phyloP scores from a whole-genome alignment of 2,113 vertebrate species.

The Brachionichthys hirsutus region DNA sequence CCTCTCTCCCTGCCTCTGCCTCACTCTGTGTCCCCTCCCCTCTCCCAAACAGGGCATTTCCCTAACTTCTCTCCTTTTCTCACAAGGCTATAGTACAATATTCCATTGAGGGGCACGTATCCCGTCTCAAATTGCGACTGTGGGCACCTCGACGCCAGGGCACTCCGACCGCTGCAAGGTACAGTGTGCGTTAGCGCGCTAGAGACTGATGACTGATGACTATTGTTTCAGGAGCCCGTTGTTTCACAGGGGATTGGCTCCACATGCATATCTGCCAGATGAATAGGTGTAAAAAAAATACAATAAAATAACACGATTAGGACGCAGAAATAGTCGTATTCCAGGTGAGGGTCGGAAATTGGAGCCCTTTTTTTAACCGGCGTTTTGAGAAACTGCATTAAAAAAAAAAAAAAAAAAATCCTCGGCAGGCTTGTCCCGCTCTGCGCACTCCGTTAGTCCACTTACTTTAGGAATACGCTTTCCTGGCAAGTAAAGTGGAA shows the following conservation, averaged over 20 bases:
- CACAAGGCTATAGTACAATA: conserved; percentile 78
- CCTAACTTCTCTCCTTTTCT: conserved; percentile 81
- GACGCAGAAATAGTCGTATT: conserved; percentile 1
- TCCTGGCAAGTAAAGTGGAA: conserved; percentile 1
- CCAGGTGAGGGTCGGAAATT: background rate
- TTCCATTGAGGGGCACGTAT: conserved; percentile 73
- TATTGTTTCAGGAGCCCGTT: conserved; percentile 43
- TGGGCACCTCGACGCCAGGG: conserved; percentile 73
- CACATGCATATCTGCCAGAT: conserved; percentile 17
- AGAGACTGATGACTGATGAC: conserved; percentile 44
- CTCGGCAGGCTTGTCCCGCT: conserved; percentile 7
- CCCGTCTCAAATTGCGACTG: conserved; percentile 75
- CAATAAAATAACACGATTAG: background rate
- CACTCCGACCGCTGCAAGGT: conserved; percentile 72
- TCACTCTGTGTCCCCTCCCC: conserved; percentile 79
- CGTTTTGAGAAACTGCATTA: conserved; percentile 21
- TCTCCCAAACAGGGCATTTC: conserved; percentile 81
- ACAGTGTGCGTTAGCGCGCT: conserved; percentile 45
- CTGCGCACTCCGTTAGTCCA: background rate
- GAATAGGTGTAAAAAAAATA: background rate
- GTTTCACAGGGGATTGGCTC: conserved; percentile 43
- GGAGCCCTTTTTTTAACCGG: conserved; percentile 32
- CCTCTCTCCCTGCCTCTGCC: conserved; percentile 64
- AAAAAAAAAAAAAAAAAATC: background rate
- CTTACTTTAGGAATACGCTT: background rate